Base-by-base conservation (phyloP, 2,113 vertebrate species). In the Eurypyga helias region DNA sequence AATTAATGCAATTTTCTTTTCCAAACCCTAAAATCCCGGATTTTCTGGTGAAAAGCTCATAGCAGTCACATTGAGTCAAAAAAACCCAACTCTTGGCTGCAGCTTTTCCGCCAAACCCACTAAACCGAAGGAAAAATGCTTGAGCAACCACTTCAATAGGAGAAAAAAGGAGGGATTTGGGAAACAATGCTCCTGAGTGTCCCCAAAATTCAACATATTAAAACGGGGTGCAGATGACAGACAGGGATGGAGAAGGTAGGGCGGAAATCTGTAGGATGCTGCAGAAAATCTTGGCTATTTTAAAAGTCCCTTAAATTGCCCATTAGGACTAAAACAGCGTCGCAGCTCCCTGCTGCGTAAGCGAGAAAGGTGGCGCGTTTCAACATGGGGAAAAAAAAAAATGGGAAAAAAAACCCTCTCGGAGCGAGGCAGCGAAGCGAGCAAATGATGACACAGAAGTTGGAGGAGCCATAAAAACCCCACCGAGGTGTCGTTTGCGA, bases 381-480 rank as follows among this genome's bases (percentile, higher is more conserved):
- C 4, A 0, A 58, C 2, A 1, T 7, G 2, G 24, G 64, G 16
- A 28, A n/a, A 58, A 90, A 72, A 89, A 90, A 57, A 76, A 69
- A 23, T 10, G 29, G 26, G 38, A 15, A 25, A n/a, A 83, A 41
- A 58, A 54, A 5, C 17, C 83, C 49, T 20, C 66, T 83, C 0
- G 3, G 45, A 85, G 81, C 12, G 2, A 71, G 81, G 94, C 89
- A 93, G 89, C 4, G 9, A 46, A 95, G 97, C 92, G 55, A 91
- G 83, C 1, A 95, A 96, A 97, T 80, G 93, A 97, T 97, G 96
- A 67, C 84, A 84, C 55, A 86, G 82, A 58, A 91, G 93, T 66
- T 95, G 95, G 77, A 93, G 55, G 60, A 82, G 94, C 87, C 92
- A 94, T 97, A 95, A 97, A 96, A 96, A 29, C 36, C 90, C 89